phyloP scores from a whole-genome alignment of 2,797 vertebrate species.

The Halcyon leucocephala region DNA sequence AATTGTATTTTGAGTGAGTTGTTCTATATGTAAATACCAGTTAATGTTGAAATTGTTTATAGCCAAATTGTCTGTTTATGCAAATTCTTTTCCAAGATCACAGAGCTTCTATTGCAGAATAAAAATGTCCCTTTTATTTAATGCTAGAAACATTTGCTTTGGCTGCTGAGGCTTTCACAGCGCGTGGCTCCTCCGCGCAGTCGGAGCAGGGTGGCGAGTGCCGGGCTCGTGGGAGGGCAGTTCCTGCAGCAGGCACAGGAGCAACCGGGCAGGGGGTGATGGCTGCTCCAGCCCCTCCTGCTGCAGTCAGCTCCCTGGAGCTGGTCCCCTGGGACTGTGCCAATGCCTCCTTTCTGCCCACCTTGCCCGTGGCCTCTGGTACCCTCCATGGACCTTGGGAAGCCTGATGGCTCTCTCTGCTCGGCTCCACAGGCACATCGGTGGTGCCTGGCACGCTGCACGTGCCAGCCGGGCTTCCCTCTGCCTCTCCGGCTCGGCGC shows the following conservation, averaged over 20 bases:
- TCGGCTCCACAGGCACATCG: rapidly evolving
- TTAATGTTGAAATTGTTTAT: constrained; percentile 82
- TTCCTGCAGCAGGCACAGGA: background rate
- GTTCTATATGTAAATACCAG: constrained; percentile 82
- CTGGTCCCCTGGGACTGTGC: background rate
- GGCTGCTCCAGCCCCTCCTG: background rate
- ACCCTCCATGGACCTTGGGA: too few relatives aligned
- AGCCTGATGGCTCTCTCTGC: rapidly evolving
- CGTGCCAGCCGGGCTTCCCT: background rate
- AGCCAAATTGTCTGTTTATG: constrained; percentile 83
- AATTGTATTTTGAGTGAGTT: constrained; percentile 82
- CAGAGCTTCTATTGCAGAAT: constrained; percentile 70
- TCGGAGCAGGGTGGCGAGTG: background rate
- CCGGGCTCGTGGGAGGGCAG: background rate
- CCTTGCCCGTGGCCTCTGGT: background rate
- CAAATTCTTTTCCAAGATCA: constrained; percentile 78
- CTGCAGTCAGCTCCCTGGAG: background rate
- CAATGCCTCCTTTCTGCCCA: background rate
- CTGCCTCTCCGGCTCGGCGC: background rate
- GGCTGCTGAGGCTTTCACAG: constrained; percentile 46
- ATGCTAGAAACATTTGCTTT: constrained; percentile 56
- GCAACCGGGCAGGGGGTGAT: rapidly evolving
- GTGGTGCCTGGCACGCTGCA: background rate
- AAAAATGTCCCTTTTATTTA: constrained; percentile 77
- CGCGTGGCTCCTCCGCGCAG: background rate